Base-by-base conservation (phyloP, 2,113 vertebrate species). In the Nycticorax nycticorax region DNA sequence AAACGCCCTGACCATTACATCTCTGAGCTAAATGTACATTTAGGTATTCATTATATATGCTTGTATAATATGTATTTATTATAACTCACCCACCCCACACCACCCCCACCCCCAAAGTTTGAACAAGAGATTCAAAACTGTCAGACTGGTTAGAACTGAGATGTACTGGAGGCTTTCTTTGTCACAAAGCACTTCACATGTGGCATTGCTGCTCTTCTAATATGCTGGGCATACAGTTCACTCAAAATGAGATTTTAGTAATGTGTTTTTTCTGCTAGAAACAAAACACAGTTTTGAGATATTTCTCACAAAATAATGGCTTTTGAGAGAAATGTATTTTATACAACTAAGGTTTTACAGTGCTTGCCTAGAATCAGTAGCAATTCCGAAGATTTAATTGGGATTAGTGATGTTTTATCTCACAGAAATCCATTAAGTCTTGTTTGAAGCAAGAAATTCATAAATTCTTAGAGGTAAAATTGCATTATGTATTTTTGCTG, bases 391-490 rank as follows among this genome's bases (percentile, higher is more conserved):
- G 74, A 89, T 83, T 85, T 97, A 94, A 94, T 85, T 94, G 62
- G 81, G n/a, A 93, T 96, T 95, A 94, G 62, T 88, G 52, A 85
- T 72, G 22, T 91, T 91, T 88, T 95, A 89, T 88, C 74, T 92
- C 28, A 47, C 48, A 89, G 78, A 90, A 94, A 94, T 90, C 89
- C 89, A 92, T 94, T 93, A 95, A 79, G 35, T 32, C 69, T 94
- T 77, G n/a, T 96, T 89, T 89, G 62, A 93, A 92, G 71, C 67
- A 79, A 95, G 71, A 76, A 92, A 88, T 92, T 82, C 5, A 85
- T 91, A 50, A 68, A 92, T 91, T 96, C 66, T 69, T 83, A 62
- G 74, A 79, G 30, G 77, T 64, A 94, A 85, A 94, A 96, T 85
- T 93, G 22, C 45, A 68, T 94, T 94, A 88, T 66, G 8, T 35